These are phyloP conservation scores for Ochotona curzoniae DNA, from an alignment of 2,113 vertebrate genomes.

Conservation along the genomic window DNA sequence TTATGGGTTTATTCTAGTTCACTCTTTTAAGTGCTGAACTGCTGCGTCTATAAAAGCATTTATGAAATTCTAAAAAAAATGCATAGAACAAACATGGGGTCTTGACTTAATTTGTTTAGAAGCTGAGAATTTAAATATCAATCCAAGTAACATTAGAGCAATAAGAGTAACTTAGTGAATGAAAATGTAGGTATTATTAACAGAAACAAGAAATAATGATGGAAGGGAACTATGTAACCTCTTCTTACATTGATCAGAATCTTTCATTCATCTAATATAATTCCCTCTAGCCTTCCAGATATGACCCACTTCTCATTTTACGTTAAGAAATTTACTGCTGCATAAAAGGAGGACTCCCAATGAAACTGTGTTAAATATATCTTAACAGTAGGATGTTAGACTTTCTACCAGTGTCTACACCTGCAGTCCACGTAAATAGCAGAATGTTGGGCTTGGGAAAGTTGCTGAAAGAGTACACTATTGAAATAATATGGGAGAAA, in stretches of 20 bases:
- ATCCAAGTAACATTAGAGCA: background rate
- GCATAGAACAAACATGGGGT: background rate
- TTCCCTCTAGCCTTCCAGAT: background rate
- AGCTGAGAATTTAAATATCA: background rate
- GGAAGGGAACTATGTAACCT: fast-evolving
- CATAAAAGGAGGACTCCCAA: too few species aligned
- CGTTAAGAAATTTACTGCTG: background rate
- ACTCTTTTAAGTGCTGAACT: conserved; percentile 25
- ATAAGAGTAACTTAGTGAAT: background rate
- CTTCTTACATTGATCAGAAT: background rate
- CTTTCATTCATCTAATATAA: background rate
- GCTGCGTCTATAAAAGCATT: background rate
- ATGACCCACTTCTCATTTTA: background rate
- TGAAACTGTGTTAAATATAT: too few species aligned
- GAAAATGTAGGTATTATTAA: background rate
- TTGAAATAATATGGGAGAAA: too few species aligned
- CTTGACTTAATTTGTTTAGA: background rate
- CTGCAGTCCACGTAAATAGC: too few species aligned
- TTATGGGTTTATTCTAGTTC: conserved; percentile 24
- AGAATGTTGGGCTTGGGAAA: too few species aligned
- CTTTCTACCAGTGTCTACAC: too few species aligned
- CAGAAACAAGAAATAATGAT: background rate
- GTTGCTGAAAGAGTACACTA: too few species aligned
- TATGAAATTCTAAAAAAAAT: conserved; percentile 54
- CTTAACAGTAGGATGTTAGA: too few species aligned